Conservation (phyloP, 2,797 vertebrate species). For the Spinus olivaceus region DNA sequence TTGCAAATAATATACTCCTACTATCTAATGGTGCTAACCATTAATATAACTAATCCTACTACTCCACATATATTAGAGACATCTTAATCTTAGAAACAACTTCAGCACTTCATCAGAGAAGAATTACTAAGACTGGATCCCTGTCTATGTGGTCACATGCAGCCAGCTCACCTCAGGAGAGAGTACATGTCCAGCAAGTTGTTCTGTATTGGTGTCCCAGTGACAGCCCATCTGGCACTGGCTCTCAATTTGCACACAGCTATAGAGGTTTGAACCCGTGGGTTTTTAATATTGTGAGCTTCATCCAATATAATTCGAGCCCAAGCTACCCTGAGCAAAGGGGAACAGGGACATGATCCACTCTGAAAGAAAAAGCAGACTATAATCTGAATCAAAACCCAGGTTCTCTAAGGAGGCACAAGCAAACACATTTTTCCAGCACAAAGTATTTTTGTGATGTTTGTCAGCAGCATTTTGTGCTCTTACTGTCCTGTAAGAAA, state of each 20-base stretch:
- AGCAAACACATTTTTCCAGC: neutral
- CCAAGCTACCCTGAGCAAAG: constrained; percentile 86
- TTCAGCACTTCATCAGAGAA: neutral
- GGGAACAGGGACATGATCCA: constrained; percentile 63
- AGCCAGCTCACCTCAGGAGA: constrained; percentile 85
- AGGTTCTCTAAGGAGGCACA: neutral
- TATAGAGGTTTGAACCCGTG: constrained; percentile 88
- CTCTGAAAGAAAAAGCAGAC: constrained; percentile 55
- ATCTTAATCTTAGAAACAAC: neutral
- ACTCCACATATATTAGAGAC: neutral
- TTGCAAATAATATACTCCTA: neutral
- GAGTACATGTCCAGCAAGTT: constrained; percentile 97
- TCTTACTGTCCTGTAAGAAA: neutral
- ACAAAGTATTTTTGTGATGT: neutral
- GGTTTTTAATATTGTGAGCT: constrained; percentile 95
- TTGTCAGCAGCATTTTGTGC: neutral
- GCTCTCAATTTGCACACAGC: constrained; percentile 89
- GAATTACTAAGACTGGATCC: neutral
- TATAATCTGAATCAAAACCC: neutral
- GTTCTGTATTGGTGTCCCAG: constrained; percentile 96
- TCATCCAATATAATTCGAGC: constrained; percentile 90
- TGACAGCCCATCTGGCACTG: constrained; percentile 91
- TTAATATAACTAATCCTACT: neutral
- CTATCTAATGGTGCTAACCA: neutral
- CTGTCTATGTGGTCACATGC: fast-evolving